Percentiles rank a stretch among this genome's conserved stretches.
Evolutionary conservation across 2,888 invertebrate species (phyloP).

Genomic region (Adela reaumurella): DNA sequence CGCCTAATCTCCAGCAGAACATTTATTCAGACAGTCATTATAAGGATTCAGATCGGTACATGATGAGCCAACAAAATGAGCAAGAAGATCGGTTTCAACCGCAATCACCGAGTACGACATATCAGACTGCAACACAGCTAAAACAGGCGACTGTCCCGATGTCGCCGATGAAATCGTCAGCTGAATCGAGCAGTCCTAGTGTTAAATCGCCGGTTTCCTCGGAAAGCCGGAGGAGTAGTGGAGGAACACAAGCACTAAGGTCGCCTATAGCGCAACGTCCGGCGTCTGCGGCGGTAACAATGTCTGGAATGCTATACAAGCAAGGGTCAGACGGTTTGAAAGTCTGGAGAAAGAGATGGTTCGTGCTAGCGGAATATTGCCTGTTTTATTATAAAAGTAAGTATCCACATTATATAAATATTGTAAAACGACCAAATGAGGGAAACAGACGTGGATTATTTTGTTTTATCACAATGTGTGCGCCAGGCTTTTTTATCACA

Average conservation of each 20-base stretch:
- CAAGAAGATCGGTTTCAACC: not conserved
- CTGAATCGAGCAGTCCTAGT: slow-evolving; percentile 44
- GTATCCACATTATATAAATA: slow-evolving; percentile 14
- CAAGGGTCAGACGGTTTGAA: slow-evolving; percentile 91
- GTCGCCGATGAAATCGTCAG: slow-evolving; percentile 40
- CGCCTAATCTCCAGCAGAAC: slow-evolving; percentile 47
- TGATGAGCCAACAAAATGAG: not conserved
- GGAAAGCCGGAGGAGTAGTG: slow-evolving; percentile 46
- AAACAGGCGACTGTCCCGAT: not conserved
- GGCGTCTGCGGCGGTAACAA: slow-evolving; percentile 78
- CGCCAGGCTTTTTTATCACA: no score
- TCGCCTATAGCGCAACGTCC: slow-evolving; percentile 83
- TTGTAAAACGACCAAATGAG: slow-evolving; percentile 3
- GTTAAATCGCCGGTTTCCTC: slow-evolving; percentile 43
- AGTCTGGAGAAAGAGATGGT: slow-evolving; percentile 94
- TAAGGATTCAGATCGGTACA: slow-evolving; percentile 44
- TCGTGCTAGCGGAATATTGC: slow-evolving; percentile 89
- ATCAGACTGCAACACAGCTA: not conserved
- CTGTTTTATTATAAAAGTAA: slow-evolving; percentile 92
- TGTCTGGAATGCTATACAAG: slow-evolving; percentile 88
- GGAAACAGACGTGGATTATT: not conserved
- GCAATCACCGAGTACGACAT: not conserved
- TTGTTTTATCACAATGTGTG: no score
- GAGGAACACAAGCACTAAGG: slow-evolving; percentile 62
- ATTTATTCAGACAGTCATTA: slow-evolving; percentile 47